Percentiles rank a stretch among this genome's conserved stretches.
Evolutionary conservation across 2,888 invertebrate species (phyloP).

Genomic region (Acleris literana): DNA sequence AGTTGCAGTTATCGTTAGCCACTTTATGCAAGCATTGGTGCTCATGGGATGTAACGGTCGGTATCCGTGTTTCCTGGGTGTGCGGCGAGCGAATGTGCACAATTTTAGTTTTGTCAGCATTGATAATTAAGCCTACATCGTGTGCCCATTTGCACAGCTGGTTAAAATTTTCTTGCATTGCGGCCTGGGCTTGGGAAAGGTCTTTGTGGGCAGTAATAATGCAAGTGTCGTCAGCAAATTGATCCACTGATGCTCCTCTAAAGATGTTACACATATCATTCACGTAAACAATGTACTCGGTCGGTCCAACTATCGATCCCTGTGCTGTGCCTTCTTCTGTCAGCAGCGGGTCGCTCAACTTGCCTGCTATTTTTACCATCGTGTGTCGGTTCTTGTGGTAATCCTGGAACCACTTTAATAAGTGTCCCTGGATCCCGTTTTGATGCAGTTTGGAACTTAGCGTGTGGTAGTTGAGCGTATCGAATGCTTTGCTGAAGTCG

Average conservation of each 20-base stretch:
- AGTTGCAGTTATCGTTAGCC: neutral
- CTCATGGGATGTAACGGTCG: neutral
- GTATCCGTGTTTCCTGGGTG: neutral
- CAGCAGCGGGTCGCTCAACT: neutral
- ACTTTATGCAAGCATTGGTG: neutral
- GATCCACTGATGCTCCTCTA: neutral
- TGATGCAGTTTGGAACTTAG: too few relatives aligned
- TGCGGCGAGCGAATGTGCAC: neutral
- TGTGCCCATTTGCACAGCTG: constrained; percentile 1
- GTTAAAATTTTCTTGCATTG: neutral
- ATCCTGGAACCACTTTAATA: too few relatives aligned
- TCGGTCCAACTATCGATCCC: neutral
- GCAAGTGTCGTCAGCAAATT: neutral
- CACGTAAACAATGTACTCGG: neutral
- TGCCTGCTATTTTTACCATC: neutral
- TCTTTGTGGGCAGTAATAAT: neutral
- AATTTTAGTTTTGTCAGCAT: neutral
- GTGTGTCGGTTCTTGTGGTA: neutral
- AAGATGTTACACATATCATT: neutral
- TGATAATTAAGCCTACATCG: neutral
- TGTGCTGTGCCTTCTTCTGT: neutral
- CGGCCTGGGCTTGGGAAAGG: neutral
- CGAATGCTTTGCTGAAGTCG: constrained; percentile 18
- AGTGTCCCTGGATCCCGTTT: too few relatives aligned
- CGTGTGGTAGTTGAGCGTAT: constrained; percentile 1